Evolutionary conservation across 1,140 invertebrate genomes (phyloP).

Genomic region (Caenorhabditis tropicalis): DNA sequence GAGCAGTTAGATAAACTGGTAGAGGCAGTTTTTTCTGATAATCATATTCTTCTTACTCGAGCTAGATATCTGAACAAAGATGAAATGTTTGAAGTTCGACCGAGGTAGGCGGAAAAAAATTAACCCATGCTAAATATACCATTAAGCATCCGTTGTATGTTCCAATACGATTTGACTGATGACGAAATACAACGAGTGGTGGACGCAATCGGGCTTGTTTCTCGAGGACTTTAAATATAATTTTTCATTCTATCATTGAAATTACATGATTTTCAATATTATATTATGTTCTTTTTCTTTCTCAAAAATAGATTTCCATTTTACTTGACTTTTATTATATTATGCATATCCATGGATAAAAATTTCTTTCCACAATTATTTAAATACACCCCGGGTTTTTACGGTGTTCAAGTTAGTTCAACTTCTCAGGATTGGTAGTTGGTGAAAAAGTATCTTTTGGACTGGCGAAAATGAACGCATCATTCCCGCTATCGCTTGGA

Average conservation of each 20-base stretch:
- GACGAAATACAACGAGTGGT: constrained; percentile 11
- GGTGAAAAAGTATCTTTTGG: too few species aligned
- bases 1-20: constrained; percentile 60
- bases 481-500: neutral
- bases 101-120: constrained; percentile 50
- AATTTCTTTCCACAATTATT: too few species aligned
- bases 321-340: too few species aligned
- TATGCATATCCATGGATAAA: too few species aligned
- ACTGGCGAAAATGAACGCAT: too few species aligned
- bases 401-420: too few species aligned
- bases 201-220: neutral
- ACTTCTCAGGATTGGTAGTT: too few species aligned
- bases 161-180: constrained; percentile 39
- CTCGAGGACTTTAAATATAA: neutral
- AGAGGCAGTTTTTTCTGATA: constrained; percentile 59
- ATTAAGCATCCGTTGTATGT: constrained; percentile 41
- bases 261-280: neutral
- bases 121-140: neutral
- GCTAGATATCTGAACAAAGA: constrained; percentile 66
- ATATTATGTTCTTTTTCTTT: too few species aligned
- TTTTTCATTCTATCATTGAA: neutral
- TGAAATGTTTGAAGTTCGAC: constrained; percentile 61
- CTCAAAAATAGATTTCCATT: too few species aligned
- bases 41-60: constrained; percentile 61
- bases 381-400: too few species aligned